Evolutionary conservation across 1,140 invertebrate genomes (phyloP).

Genomic region (Panagrolaimus sp.): DNA sequence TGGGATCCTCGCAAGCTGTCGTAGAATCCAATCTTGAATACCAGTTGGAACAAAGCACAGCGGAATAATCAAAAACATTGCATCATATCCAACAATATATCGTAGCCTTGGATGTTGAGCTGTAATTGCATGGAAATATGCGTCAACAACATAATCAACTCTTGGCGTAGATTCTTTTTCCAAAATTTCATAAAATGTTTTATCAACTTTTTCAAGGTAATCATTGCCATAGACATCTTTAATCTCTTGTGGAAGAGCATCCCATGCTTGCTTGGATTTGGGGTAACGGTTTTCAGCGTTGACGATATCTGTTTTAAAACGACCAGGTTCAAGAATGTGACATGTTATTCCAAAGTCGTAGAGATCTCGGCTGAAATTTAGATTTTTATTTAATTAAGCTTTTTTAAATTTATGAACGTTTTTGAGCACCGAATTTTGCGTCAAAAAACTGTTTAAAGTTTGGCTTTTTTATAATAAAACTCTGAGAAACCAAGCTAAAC

Average conservation of each 20-base stretch:
- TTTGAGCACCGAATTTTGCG: no score
- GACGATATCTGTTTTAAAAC: constrained; percentile 7
- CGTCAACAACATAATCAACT: not conserved
- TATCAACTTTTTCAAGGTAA: constrained; percentile 4
- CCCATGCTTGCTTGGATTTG: not conserved
- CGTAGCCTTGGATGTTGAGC: not conserved
- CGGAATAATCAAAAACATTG: not conserved
- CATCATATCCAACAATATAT: not conserved
- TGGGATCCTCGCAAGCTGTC: not conserved
- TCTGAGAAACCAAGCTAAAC: no score
- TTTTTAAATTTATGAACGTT: no score
- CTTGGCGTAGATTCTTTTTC: not conserved
- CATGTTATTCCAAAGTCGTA: not conserved
- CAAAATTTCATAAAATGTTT: not conserved
- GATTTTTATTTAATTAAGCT: no score
- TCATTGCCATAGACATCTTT: constrained; percentile 5
- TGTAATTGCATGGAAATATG: constrained; percentile 1
- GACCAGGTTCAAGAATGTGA: constrained; percentile 9
- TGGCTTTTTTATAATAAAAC: no score
- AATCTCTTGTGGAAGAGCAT: not conserved
- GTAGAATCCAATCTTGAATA: not conserved
- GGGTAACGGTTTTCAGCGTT: not conserved
- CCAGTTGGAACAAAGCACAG: not conserved
- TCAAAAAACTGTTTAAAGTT: no score
- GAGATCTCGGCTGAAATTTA: not conserved